Percentiles rank a stretch among this genome's conserved stretches.
These are phyloP conservation scores for Drosophila pseudotalamancana DNA, from an alignment of 2,888 invertebrate genomes.

Conservation along the genomic window DNA sequence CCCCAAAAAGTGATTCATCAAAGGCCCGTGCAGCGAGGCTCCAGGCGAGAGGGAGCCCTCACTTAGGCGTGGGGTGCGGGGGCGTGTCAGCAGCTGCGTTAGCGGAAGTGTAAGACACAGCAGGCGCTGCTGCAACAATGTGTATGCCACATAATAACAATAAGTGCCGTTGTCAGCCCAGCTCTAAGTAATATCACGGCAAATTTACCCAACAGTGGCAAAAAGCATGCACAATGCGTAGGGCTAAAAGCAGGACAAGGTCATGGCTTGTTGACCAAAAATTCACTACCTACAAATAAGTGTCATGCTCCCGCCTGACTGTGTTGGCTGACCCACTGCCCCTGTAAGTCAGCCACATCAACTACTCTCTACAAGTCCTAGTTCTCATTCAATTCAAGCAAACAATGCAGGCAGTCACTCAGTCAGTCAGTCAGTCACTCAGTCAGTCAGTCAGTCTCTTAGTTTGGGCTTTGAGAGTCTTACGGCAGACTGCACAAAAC, in stretches of 20 bases:
- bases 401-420: constrained; percentile 30
- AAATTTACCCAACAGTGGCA: constrained; percentile 44
- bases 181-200: constrained; percentile 52
- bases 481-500: constrained; percentile 58
- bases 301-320: constrained; percentile 4
- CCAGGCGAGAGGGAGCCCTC: neutral
- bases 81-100: constrained; percentile 56
- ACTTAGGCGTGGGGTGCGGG: neutral
- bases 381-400: constrained; percentile 23
- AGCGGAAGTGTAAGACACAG: constrained; percentile 69
- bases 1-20: constrained; percentile 50
- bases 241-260: constrained; percentile 47
- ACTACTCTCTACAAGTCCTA: constrained; percentile 12
- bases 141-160: constrained; percentile 52
- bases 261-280: constrained; percentile 64
- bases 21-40: constrained; percentile 3
- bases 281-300: constrained; percentile 52
- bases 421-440: constrained; percentile 9
- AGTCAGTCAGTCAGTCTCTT: constrained; percentile 6
- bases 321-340: constrained; percentile 33
- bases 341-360: constrained; percentile 8
- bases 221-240: neutral
- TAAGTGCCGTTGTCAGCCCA: constrained; percentile 24
- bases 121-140: constrained; percentile 62
- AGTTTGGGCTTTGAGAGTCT: constrained; percentile 9